Percentiles rank a stretch among this genome's conserved stretches.
phyloP scores from a whole-genome alignment of 2,888 invertebrate species.

The Tachina grossa region DNA sequence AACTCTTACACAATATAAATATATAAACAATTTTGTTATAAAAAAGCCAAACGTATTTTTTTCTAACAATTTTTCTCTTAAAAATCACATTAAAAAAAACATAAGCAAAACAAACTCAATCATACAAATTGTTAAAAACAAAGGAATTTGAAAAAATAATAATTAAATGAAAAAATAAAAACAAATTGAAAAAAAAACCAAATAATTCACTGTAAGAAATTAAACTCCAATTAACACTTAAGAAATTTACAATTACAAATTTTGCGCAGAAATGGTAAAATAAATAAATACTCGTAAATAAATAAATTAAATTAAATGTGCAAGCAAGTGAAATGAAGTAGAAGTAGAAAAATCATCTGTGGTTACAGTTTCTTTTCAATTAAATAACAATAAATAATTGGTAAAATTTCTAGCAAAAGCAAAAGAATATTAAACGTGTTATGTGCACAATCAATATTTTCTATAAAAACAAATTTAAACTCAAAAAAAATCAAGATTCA shows the following conservation, averaged over 20 bases:
- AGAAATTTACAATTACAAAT: constrained; percentile 62
- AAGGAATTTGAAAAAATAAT: constrained; percentile 34
- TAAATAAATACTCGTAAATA: background rate
- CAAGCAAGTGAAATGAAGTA: constrained; percentile 55
- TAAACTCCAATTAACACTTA: constrained; percentile 77
- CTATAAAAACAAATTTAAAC: constrained; percentile 4
- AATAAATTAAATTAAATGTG: constrained; percentile 46
- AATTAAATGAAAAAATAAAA: constrained; percentile 35
- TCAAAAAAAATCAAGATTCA: background rate
- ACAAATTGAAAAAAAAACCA: constrained; percentile 28
- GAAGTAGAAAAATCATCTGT: constrained; percentile 38
- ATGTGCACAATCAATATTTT: constrained; percentile 34
- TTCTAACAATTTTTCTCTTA: constrained; percentile 14
- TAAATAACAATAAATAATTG: constrained; percentile 12
- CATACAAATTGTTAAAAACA: constrained; percentile 41
- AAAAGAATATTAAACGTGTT: constrained; percentile 34
- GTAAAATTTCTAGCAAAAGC: constrained; percentile 10
- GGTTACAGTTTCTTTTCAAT: constrained; percentile 26
- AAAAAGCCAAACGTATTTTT: constrained; percentile 24
- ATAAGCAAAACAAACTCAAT: constrained; percentile 15
- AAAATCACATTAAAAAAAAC: constrained; percentile 3
- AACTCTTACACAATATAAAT: constrained; percentile 20
- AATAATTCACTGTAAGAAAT: constrained; percentile 78
- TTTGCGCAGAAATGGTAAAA: constrained; percentile 28
- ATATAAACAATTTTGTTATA: constrained; percentile 39